phyloP scores from a whole-genome alignment of 2,113 vertebrate species.

The Copsychus sechellarum region DNA sequence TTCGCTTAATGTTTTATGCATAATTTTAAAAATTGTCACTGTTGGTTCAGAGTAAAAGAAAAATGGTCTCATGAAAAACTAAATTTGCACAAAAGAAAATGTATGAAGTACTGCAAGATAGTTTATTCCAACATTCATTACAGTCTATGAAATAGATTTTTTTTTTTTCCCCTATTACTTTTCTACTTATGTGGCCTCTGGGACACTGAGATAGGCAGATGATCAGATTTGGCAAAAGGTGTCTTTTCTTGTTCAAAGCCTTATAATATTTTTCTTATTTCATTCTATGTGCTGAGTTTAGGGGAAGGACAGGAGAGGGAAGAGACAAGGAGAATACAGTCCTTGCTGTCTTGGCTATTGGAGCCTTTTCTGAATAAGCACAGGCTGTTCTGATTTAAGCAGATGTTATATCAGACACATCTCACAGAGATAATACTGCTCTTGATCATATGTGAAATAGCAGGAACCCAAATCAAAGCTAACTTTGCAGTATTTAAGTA shows the following conservation, averaged over 20 bases:
- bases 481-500: neutral
- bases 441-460: neutral
- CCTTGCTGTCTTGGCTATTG: neutral
- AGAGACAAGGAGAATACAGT: neutral
- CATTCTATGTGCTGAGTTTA: neutral
- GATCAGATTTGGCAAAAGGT: neutral
- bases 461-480: neutral
- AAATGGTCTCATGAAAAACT: neutral
- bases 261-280: neutral
- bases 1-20: neutral
- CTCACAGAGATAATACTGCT: neutral
- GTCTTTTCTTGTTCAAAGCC: neutral
- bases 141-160: neutral
- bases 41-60: neutral
- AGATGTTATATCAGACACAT: neutral
- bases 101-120: neutral
- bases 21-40: neutral
- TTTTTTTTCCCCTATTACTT: neutral
- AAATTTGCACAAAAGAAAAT: slow-evolving; percentile 5
- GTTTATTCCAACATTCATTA: neutral
- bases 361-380: neutral
- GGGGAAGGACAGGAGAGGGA: neutral
- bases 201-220: neutral
- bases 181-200: neutral
- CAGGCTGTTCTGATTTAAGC: neutral